These are phyloP conservation scores for Phorcus lineatus DNA, from an alignment of 2,888 invertebrate genomes.

Conservation along the genomic window DNA sequence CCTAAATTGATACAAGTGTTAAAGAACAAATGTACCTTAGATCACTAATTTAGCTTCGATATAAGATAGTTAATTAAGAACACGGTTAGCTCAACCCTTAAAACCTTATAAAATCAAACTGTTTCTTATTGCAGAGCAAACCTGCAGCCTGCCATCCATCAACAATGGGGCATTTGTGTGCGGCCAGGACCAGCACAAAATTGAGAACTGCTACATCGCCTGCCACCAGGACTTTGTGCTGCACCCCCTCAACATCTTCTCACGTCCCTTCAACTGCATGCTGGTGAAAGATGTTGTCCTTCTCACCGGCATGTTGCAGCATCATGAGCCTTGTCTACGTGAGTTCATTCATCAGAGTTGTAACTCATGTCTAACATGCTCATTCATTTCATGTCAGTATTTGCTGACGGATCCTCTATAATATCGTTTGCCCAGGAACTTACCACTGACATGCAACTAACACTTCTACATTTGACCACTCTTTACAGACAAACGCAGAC, in stretches of 20 bases:
- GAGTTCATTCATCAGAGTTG: conserved; percentile 31
- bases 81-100: too few relatives aligned
- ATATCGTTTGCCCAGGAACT: too few relatives aligned
- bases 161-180: conserved; percentile 61
- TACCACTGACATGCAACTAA: too few relatives aligned
- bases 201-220: conserved; percentile 50
- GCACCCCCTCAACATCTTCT: conserved; percentile 59
- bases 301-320: conserved; percentile 49
- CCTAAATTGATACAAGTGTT: too few relatives aligned
- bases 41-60: too few relatives aligned
- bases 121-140: conserved; percentile 44
- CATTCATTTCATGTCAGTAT: too few relatives aligned
- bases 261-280: conserved; percentile 55
- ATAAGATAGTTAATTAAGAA: too few relatives aligned
- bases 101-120: neutral
- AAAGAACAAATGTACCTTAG: too few relatives aligned
- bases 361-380: neutral
- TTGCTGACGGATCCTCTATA: too few relatives aligned
- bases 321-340: conserved; percentile 60
- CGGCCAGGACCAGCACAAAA: conserved; percentile 40
- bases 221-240: conserved; percentile 57
- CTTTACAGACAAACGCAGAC: conserved; percentile 43
- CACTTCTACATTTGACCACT: too few relatives aligned
- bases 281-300: conserved; percentile 50
- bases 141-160: conserved; percentile 59